Evolutionary conservation across 2,113 vertebrate genomes (phyloP), one percentile per base, ranked within the genome.

Genomic region (Aleadryas rufinucha): DNA sequence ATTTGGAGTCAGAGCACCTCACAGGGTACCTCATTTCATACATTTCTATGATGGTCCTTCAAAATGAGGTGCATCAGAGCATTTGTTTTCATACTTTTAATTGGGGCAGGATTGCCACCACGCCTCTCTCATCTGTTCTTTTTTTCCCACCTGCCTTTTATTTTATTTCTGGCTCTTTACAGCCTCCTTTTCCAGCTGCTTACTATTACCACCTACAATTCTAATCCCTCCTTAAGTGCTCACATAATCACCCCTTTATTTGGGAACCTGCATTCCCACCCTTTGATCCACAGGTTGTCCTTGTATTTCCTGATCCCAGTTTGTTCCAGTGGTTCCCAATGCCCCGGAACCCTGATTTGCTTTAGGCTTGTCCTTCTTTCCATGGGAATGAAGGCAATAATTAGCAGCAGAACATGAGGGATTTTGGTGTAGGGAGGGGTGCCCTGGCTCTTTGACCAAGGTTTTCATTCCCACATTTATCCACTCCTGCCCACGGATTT

Each of bases 161-260:
- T 89, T 89, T 93, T 44, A 60, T 81, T 88, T 70, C 42, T 45
- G 70, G 12, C 68, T 87, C 90, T 95, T 94, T 75, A 89, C 7
- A 7, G 82, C n/a, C 42, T 77, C 82, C 41, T 60, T 81, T 88
- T 79, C 71, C 93, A 89, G 94, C 92, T 96, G 96, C 93, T 94
- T 35, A 33, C 6, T 33, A 86, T 91, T 71, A 84, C 70, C 96
- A 90, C 90, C 90, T 84, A 56, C 2, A 1, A 33, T 50, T 61
- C 82, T 94, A 94, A 93, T 72, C 84, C 93, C 59, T 65, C 66
- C 72, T 93, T 81, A 64, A 95, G 60, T 93, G 77, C 82, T 90
- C 90, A 83, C 93, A 87, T 90, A 90, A 95, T 94, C 92, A 85
- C 95, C 56, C 86, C 84, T 93, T 75, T 77, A 93, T 54, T 68